Conservation (phyloP, 1,140 invertebrate species). For the Bradysia coprophila region DNA sequence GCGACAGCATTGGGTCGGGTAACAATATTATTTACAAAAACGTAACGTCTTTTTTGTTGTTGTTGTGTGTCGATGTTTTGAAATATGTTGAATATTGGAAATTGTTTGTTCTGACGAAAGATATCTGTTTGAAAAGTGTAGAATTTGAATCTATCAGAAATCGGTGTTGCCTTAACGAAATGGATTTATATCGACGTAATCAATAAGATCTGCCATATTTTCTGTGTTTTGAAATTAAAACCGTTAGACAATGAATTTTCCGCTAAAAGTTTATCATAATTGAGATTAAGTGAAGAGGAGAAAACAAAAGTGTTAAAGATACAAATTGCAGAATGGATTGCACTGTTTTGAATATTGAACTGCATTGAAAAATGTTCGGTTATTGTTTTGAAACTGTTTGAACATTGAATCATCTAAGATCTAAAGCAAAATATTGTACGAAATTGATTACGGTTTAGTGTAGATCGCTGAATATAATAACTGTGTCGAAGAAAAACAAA, state of each 20-base stretch:
- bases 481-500: too few relatives aligned
- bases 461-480: too few relatives aligned
- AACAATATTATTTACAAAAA: slow-evolving; percentile 13
- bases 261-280: background rate
- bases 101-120: background rate
- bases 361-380: too few relatives aligned
- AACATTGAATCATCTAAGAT: too few relatives aligned
- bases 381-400: too few relatives aligned
- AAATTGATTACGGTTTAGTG: too few relatives aligned
- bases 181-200: background rate
- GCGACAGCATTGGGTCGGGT: slow-evolving; percentile 21
- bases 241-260: background rate
- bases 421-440: too few relatives aligned
- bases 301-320: too few relatives aligned
- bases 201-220: too few relatives aligned
- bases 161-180: background rate
- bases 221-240: background rate
- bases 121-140: background rate
- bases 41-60: background rate
- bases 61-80: background rate
- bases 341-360: too few relatives aligned
- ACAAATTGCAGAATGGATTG: too few relatives aligned
- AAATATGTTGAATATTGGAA: background rate
- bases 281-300: too few relatives aligned
- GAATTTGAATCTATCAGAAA: background rate